phyloP scores from a whole-genome alignment of 1,140 invertebrate species.

The Pomacea maculata region DNA sequence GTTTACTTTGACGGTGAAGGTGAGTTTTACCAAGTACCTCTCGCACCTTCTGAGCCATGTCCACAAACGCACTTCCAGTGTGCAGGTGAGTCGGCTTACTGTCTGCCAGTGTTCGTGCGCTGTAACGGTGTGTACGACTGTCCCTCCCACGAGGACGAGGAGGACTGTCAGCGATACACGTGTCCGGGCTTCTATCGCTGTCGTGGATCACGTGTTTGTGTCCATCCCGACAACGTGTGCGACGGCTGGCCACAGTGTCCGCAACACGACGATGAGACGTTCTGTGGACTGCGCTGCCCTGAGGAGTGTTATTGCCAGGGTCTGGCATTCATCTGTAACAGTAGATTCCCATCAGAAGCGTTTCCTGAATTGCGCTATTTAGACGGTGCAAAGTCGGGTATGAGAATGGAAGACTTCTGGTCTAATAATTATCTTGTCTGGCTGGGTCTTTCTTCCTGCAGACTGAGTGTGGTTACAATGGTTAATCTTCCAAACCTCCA shows the following conservation, averaged over 20 bases:
- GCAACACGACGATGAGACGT: slow-evolving; percentile 22
- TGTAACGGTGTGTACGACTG: slow-evolving; percentile 17
- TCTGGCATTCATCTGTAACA: neutral
- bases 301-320: slow-evolving; percentile 29
- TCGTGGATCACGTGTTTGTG: slow-evolving; percentile 7
- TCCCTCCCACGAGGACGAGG: neutral
- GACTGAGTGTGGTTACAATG: neutral
- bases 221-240: slow-evolving; percentile 7
- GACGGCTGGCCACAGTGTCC: slow-evolving; percentile 20
- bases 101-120: neutral
- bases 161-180: neutral
- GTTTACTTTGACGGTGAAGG: neutral
- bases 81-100: neutral
- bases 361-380: too few species aligned
- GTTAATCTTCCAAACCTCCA: neutral
- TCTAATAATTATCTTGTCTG: neutral
- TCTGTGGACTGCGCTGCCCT: slow-evolving; percentile 25
- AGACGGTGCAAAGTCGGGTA: neutral
- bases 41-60: neutral
- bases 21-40: neutral
- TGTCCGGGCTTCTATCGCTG: slow-evolving; percentile 27
- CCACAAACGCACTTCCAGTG: neutral
- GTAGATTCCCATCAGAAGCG: neutral
- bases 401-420: neutral
- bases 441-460: neutral